Percentiles rank a stretch among this genome's conserved stretches.
Evolutionary conservation across 2,797 vertebrate genomes (phyloP).

Genomic region (Nannoperca obscura): DNA sequence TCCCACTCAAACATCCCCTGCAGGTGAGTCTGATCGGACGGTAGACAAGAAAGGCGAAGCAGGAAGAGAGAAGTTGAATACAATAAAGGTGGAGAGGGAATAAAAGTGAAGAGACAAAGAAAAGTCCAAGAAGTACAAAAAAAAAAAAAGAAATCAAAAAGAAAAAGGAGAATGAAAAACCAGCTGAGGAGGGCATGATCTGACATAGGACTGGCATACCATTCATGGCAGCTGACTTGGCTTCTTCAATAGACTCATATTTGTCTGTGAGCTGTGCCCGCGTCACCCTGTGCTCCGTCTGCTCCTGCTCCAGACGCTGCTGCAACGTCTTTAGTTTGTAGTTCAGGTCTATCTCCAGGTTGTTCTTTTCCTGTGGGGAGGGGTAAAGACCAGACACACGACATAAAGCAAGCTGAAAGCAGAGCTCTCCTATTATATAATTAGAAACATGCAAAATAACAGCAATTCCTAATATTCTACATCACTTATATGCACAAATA

Average conservation of each 20-base stretch:
- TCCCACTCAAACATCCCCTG: constrained; percentile 41
- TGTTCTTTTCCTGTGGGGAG: constrained; percentile 93
- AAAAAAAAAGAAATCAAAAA: neutral
- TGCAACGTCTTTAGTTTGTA: constrained; percentile 97
- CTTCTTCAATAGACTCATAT: constrained; percentile 97
- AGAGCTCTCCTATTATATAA: neutral
- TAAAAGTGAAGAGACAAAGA: neutral
- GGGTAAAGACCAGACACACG: neutral
- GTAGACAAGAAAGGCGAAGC: constrained; percentile 14
- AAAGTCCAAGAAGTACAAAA: neutral
- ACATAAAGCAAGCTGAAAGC: constrained; percentile 9
- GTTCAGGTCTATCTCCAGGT: constrained; percentile 97
- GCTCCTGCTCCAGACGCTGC: constrained; percentile 95
- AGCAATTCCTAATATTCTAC: neutral
- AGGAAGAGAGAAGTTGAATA: constrained; percentile 6
- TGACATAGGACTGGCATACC: constrained; percentile 84
- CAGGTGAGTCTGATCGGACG: constrained; percentile 40
- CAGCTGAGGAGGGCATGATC: constrained; percentile 22
- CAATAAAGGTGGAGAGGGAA: neutral
- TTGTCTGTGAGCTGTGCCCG: constrained; percentile 96
- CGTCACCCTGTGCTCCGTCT: constrained; percentile 94
- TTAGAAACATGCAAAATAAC: neutral
- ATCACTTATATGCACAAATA: neutral
- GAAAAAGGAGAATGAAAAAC: neutral
- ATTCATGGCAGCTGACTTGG: constrained; percentile 95